Percentiles rank a stretch among this genome's conserved stretches.
These are phyloP conservation scores for Aphelinus certus DNA, from an alignment of 1,140 invertebrate species.

Conservation along the genomic window DNA sequence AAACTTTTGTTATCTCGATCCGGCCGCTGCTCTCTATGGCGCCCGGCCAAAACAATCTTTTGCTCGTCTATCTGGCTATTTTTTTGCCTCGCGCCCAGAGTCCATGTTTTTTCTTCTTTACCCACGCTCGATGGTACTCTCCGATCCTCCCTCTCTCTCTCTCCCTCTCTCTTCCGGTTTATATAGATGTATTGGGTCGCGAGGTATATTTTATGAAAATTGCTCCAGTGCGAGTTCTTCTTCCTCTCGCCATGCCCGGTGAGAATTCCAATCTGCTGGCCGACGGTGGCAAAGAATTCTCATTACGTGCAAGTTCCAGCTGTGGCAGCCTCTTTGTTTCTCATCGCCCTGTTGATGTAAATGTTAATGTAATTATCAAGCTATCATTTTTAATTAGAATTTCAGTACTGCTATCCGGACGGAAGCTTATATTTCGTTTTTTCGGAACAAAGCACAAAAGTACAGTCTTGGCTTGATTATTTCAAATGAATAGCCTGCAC, in stretches of 20 bases:
- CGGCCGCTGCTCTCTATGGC: slow-evolving; percentile 25
- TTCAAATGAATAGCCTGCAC: too few species aligned
- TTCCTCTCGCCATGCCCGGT: not conserved
- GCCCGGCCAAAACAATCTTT: slow-evolving; percentile 38
- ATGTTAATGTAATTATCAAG: slow-evolving; percentile 24
- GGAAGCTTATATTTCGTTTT: too few species aligned
- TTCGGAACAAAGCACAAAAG: too few species aligned
- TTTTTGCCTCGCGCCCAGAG: not conserved
- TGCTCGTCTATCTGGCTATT: not conserved
- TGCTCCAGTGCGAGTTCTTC: not conserved
- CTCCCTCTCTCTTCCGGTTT: not conserved
- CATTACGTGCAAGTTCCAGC: slow-evolving; percentile 28
- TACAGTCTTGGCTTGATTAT: too few species aligned
- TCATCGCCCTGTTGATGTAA: not conserved
- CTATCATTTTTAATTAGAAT: slow-evolving; percentile 33
- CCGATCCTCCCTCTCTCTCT: not conserved
- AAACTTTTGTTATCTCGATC: slow-evolving; percentile 40
- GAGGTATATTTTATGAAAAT: slow-evolving; percentile 39
- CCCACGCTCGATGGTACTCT: too few species aligned
- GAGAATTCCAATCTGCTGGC: slow-evolving; percentile 36
- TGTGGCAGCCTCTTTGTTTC: not conserved
- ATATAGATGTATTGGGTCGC: not conserved
- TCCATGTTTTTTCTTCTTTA: not conserved
- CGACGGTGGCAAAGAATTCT: slow-evolving; percentile 31
- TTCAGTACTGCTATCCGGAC: not conserved